These are phyloP conservation scores for Rotaria macrura DNA, from an alignment of 2,888 invertebrate species.

Conservation along the genomic window DNA sequence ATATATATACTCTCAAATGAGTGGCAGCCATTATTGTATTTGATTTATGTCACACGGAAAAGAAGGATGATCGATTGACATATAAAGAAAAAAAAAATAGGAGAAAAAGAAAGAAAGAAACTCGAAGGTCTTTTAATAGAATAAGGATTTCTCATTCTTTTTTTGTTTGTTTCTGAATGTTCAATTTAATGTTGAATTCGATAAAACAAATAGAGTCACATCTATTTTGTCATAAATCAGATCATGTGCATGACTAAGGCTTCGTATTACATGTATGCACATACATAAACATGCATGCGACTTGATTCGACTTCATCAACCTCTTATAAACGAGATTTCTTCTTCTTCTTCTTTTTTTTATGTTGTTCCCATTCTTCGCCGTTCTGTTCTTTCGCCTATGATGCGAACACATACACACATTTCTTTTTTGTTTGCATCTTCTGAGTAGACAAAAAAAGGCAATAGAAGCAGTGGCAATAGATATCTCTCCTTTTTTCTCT, in stretches of 20 bases:
- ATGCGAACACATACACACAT: neutral
- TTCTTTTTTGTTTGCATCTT: neutral
- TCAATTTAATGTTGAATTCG: neutral
- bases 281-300: neutral
- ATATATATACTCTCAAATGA: neutral
- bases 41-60: neutral
- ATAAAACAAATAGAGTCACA: neutral
- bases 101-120: neutral
- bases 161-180: neutral
- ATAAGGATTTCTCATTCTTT: neutral
- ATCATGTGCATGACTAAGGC: neutral
- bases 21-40: neutral
- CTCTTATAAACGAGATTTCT: neutral
- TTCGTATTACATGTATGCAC: neutral
- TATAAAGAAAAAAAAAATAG: neutral
- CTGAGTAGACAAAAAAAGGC: neutral
- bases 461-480: neutral
- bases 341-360: too few species aligned
- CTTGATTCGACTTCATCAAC: neutral
- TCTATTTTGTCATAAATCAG: neutral
- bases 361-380: neutral
- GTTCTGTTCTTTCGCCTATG: neutral
- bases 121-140: neutral
- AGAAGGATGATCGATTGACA: slow-evolving; percentile 8
- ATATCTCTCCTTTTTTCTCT: neutral